phyloP scores from a whole-genome alignment of 2,113 vertebrate species.

The Xenopus tropicalis region UCB_Xtro_10.0 CM004446.2:50736001-50736500 shows the following conservation, averaged over 20 bases:
- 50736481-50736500: too few relatives aligned
- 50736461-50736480: neutral
- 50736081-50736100: neutral
- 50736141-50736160: slow-evolving; percentile 15
- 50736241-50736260: neutral
- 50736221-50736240: slow-evolving; percentile 29
- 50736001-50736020: too few relatives aligned
- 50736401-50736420: slow-evolving; percentile 19
- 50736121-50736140: slow-evolving; percentile 15
- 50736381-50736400: slow-evolving; percentile 36
- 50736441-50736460: neutral
- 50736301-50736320: slow-evolving; percentile 8
- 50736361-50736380: slow-evolving; percentile 22
- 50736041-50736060: too few relatives aligned
- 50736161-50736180: slow-evolving; percentile 19
- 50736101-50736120: neutral
- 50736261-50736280: slow-evolving; percentile 15
- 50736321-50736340: slow-evolving; percentile 1
- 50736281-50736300: slow-evolving; percentile 37
- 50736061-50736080: too few relatives aligned
- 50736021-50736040: too few relatives aligned
- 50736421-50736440: neutral
- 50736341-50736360: slow-evolving; percentile 28
- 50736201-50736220: slow-evolving; percentile 20
- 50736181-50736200: slow-evolving; percentile 11